These are phyloP conservation scores for Athene cunicularia DNA, from an alignment of 2,113 vertebrate genomes.

Conservation along the genomic window DNA sequence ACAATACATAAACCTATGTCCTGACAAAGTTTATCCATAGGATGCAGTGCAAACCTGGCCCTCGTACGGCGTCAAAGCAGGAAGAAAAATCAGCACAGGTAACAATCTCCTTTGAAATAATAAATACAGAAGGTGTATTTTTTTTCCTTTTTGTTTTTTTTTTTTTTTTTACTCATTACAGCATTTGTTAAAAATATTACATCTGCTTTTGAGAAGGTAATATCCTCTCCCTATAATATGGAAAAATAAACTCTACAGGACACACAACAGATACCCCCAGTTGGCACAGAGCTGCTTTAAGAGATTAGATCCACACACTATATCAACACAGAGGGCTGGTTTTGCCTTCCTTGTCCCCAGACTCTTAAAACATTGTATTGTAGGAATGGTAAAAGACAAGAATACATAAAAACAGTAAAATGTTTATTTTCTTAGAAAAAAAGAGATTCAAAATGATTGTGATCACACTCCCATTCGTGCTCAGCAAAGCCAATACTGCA, in stretches of 20 bases:
- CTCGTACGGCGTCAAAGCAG: background rate
- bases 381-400: conserved; percentile 79
- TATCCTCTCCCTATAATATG: conserved; percentile 63
- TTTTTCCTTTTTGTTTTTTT: background rate
- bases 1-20: background rate
- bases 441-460: conserved; percentile 78
- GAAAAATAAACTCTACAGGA: conserved; percentile 79
- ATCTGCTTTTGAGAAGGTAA: conserved; percentile 73
- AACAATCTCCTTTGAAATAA: conserved; percentile 61
- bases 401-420: conserved; percentile 86
- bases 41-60: background rate
- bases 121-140: conserved; percentile 69
- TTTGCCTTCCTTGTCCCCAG: background rate
- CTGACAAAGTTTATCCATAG: background rate
- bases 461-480: conserved; percentile 76
- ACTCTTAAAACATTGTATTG: background rate
- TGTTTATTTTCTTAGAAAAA: conserved; percentile 88
- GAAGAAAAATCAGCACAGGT: conserved; percentile 7
- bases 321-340: background rate
- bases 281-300: conserved; percentile 17
- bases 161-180: conserved; percentile 67
- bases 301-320: background rate
- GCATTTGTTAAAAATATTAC: conserved; percentile 80
- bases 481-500: conserved; percentile 76
- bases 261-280: background rate